Base-by-base conservation (phyloP, 2,888 invertebrate genomes). In the Drosophila falleni region DNA sequence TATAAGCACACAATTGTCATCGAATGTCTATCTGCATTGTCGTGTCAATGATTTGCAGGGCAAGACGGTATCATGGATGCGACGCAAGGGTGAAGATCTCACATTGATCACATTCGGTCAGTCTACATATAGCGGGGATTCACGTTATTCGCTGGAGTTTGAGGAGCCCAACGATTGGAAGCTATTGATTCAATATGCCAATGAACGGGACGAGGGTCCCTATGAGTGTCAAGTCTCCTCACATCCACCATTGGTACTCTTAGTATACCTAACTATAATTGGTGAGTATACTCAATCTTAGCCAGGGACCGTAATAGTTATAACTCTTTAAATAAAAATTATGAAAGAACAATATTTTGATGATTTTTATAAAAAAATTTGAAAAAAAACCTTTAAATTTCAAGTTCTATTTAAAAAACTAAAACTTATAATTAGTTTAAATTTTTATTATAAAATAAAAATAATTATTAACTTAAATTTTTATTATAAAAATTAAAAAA, bases 171-270 rank as follows among this genome's bases (percentile, higher is more conserved):
- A 96, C 89, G 95, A 96, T 90, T 96, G 96, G 96, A 95, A 96
- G 74, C 94, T 96, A 66, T 94, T 95, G 73, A 95, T 96, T 61
- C 94, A 95, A 91, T 95, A 95, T 90, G 95, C 96, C 74, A 95
- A 95, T 66, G 95, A 96, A 89, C 93, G 95, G 61, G 96, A 96
- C 89, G 95, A 95, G 74, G 96, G 96, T n/a, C 94, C 94, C 82
- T 96, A 96, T 92, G 96, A 96, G 92, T 96, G 96, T 84, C 96
- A 96, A 93, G 95, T 96, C 76, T 96, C 96, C n/a, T 95, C 95
- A 16, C 96, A 96, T 92, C 96, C 96, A 9, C 96, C 96, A 10
- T 92, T 96, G 64, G 95, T 96, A 74, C 93, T 95, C 83, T 94
- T 95, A 89, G 95, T 96, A 51, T 94, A 95, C 91, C 94, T 96